phyloP scores from a whole-genome alignment of 2,888 invertebrate genomes.

The Aphrophora alni region DNA sequence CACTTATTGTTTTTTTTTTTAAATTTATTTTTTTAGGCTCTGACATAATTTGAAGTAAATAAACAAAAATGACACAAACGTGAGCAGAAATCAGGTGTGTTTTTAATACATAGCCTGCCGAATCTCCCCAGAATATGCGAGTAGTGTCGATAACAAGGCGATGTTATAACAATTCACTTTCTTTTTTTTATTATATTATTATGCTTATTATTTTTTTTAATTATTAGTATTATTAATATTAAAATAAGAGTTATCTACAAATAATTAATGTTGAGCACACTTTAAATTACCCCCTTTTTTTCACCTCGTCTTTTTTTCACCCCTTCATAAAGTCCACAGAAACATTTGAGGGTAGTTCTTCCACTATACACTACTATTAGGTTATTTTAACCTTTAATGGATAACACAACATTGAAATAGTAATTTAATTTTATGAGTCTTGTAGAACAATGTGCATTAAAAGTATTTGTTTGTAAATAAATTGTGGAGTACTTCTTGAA shows the following conservation, averaged over 20 bases:
- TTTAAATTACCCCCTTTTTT: slow-evolving; percentile 20
- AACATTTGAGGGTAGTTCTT: background rate
- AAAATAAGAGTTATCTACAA: slow-evolving; percentile 42
- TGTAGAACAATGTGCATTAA: background rate
- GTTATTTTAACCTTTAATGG: slow-evolving; percentile 15
- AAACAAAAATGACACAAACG: background rate
- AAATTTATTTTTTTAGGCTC: background rate
- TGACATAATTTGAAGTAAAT: background rate
- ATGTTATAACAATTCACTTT: background rate
- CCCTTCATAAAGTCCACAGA: slow-evolving; percentile 15
- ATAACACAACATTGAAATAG: slow-evolving; percentile 36
- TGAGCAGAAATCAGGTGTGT: slow-evolving; percentile 33
- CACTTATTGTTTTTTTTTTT: too few species aligned
- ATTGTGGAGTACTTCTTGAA: too few species aligned
- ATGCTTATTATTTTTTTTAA: slow-evolving; percentile 37
- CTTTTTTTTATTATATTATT: slow-evolving; percentile 32
- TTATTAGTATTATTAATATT: slow-evolving; percentile 41
- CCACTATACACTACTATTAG: background rate
- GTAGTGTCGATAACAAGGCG: background rate
- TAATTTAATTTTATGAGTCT: background rate
- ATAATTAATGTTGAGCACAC: slow-evolving; percentile 42
- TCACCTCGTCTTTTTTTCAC: slow-evolving; percentile 21
- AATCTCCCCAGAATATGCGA: background rate
- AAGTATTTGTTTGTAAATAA: too few species aligned
- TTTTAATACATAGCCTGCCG: background rate